Conservation (phyloP, 2,113 vertebrate genomes). For the Rhinichthys klamathensis region DNA sequence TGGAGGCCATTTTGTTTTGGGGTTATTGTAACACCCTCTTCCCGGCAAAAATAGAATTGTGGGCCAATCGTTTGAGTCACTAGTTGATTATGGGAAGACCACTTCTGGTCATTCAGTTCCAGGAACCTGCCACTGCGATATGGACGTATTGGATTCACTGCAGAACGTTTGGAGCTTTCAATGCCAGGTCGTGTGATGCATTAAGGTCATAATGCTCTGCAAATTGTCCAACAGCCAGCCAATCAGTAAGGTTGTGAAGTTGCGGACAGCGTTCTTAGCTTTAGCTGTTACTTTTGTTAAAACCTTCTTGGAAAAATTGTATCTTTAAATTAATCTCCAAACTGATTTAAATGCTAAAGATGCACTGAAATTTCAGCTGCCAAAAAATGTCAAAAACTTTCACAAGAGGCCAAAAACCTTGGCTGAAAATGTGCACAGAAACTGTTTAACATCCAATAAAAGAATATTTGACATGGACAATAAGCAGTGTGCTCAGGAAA, state of each 20-base stretch:
- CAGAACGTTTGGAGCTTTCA: neutral
- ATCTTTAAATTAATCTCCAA: neutral
- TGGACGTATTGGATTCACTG: neutral
- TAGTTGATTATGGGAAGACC: conserved; percentile 49
- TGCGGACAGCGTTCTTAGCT: neutral
- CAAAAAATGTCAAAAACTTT: neutral
- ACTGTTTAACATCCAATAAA: neutral
- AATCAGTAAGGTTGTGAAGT: neutral
- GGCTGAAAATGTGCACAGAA: neutral
- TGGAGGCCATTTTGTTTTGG: conserved; percentile 36
- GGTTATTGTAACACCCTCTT: conserved; percentile 45
- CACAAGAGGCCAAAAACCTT: neutral
- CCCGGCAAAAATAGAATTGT: conserved; percentile 39
- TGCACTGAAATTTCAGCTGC: neutral
- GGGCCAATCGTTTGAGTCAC: conserved; percentile 48
- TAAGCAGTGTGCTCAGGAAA: neutral
- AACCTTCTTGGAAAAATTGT: neutral
- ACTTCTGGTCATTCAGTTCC: conserved; percentile 13
- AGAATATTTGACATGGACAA: neutral
- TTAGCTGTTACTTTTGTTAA: neutral
- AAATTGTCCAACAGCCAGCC: neutral
- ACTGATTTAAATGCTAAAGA: neutral
- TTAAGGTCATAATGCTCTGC: neutral
- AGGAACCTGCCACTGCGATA: conserved; percentile 3
- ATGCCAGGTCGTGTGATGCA: neutral